Conservation (phyloP, 2,797 vertebrate species). For the Octomys mimax region DNA sequence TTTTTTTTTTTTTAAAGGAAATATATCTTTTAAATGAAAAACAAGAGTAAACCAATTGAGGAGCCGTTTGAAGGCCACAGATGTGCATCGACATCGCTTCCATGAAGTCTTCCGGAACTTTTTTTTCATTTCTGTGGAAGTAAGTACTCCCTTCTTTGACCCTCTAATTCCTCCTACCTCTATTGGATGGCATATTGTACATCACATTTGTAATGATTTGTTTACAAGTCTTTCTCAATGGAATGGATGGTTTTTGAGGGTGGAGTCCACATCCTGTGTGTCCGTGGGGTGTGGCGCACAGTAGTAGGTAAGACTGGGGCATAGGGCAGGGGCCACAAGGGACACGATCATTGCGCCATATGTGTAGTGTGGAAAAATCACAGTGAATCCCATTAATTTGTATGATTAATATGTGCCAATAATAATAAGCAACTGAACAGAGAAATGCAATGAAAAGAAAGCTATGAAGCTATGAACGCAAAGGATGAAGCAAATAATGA, state of each 20-base stretch:
- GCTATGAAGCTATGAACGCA: background rate
- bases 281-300: background rate
- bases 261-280: background rate
- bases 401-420: background rate
- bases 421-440: background rate
- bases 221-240: constrained; percentile 13
- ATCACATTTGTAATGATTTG: background rate
- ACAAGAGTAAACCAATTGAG: background rate
- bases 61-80: background rate
- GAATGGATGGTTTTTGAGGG: background rate
- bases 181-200: background rate
- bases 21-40: background rate
- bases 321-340: background rate
- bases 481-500: background rate
- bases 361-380: background rate
- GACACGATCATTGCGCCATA: background rate
- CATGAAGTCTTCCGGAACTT: constrained; percentile 27
- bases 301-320: background rate
- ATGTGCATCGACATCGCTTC: background rate
- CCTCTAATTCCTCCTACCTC: background rate
- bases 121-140: constrained; percentile 38
- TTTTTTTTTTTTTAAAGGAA: background rate
- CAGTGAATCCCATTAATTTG: background rate
- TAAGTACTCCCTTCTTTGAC: background rate
- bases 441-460: background rate